Conservation (phyloP, 2,113 vertebrate genomes). For the Silurus asotus region DNA sequence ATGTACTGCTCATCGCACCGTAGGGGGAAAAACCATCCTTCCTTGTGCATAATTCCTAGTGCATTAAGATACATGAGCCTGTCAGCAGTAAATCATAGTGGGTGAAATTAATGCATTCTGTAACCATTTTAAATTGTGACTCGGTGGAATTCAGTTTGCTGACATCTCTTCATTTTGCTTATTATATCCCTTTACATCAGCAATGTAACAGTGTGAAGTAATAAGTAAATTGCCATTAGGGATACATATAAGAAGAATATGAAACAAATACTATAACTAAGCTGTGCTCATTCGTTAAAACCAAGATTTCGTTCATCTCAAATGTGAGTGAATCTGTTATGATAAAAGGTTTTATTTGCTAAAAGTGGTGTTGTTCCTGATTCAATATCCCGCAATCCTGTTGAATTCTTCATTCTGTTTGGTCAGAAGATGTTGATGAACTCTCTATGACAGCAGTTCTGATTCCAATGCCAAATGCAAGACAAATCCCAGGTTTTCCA, state of each 20-base stretch:
- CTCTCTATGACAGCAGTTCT: background rate
- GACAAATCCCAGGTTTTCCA: background rate
- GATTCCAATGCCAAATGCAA: background rate
- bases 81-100: slow-evolving; percentile 5
- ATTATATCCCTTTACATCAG: background rate
- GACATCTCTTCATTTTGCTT: slow-evolving; percentile 7
- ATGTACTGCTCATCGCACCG: slow-evolving; percentile 20
- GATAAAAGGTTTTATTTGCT: background rate
- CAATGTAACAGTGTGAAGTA: background rate
- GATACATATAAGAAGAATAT: background rate
- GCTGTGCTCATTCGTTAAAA: background rate
- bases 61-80: slow-evolving; percentile 13
- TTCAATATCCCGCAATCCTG: background rate
- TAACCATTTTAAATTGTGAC: slow-evolving; percentile 7
- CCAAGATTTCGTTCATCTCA: background rate
- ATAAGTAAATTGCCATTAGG: background rate
- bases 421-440: background rate
- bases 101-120: background rate
- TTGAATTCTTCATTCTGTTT: background rate
- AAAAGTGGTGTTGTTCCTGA: background rate
- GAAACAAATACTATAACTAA: background rate
- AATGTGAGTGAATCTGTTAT: background rate
- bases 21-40: slow-evolving; percentile 29
- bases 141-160: slow-evolving; percentile 11
- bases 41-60: slow-evolving; percentile 18